phyloP scores from a whole-genome alignment of 2,797 vertebrate species.

The Tympanoctomys barrerae region DNA sequence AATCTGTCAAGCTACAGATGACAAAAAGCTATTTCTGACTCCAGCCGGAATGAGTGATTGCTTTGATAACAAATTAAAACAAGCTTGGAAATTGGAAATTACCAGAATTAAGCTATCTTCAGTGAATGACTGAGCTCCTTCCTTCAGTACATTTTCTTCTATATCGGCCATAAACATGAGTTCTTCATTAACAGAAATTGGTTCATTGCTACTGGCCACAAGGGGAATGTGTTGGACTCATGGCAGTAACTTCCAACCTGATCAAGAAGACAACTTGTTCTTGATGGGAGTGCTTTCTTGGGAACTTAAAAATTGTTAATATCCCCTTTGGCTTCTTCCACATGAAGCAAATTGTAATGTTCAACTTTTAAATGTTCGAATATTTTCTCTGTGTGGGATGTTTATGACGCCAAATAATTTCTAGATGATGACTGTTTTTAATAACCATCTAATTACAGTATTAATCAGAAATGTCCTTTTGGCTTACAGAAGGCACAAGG shows the following conservation, averaged over 20 bases:
- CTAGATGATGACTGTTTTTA: conserved; percentile 91
- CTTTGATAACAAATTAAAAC: conserved; percentile 91
- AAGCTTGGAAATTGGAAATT: conserved; percentile 88
- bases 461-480: conserved; percentile 89
- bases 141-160: conserved; percentile 83
- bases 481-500: conserved; percentile 86
- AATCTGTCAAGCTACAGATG: conserved; percentile 86
- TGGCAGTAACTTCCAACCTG: conserved; percentile 85
- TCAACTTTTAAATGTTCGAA: conserved; percentile 88
- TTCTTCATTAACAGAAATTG: conserved; percentile 88
- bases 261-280: conserved; percentile 87
- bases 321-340: conserved; percentile 87
- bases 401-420: conserved; percentile 88
- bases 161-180: conserved; percentile 85
- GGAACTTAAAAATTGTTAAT: conserved; percentile 90
- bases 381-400: conserved; percentile 88
- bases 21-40: conserved; percentile 87
- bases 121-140: conserved; percentile 82
- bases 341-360: conserved; percentile 87
- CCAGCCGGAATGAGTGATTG: conserved; percentile 86
- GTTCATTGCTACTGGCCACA: conserved; percentile 84
- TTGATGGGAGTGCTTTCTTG: conserved; percentile 86
- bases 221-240: conserved; percentile 82
- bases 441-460: conserved; percentile 90
- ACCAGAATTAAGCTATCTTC: conserved; percentile 86